Base-by-base conservation (phyloP, 2,113 vertebrate genomes). In the Hydropotes inermis region DNA sequence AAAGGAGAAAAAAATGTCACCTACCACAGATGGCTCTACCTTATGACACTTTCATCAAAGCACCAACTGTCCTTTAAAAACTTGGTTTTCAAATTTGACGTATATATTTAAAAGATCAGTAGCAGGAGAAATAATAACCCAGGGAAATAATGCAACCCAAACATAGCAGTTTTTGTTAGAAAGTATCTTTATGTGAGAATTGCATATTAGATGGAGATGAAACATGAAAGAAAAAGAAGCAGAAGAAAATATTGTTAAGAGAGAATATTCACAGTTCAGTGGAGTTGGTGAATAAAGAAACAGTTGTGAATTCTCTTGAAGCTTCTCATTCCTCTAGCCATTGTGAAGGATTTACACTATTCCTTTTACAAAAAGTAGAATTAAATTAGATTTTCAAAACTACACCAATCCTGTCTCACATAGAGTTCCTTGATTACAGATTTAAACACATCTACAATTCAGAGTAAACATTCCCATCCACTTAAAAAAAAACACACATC, bases 381-480 rank as follows among this genome's bases (percentile, higher is more conserved):
- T 87, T 93, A 96, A 97, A 90, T 88, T 82, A 76, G 47, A 89
- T 95, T 94, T 25, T 84, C 70, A 96, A 84, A 84, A 57, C 27
- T 79, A 70, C 57, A 88, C 21, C 45, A 87, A 55, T 39, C 57
- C 79, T 91, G n/a, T 21, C 27, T 74, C 86, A 91, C 7, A 6
- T 70, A 27, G 13, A 84, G 64, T 87, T 91, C 45, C 60, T 94
- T 95, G n/a, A 55, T 93, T 97, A 57, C 17, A 93, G 21, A 84
- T 70, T 79, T 85, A 78, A 93, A 94, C 30, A 94, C 15, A 16
- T 95, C 61, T 87, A 85, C 94, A 96, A 88, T 95, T 93, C 87
- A 93, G 15, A 91, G 60, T 94, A 96, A 96, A 70, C n/a, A 70
- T 90, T 83, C 39, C 93, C 55, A 58, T 21, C 7, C 14, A 43